phyloP scores from a whole-genome alignment of 2,797 vertebrate genomes.

The Miichthys miiuy region DNA sequence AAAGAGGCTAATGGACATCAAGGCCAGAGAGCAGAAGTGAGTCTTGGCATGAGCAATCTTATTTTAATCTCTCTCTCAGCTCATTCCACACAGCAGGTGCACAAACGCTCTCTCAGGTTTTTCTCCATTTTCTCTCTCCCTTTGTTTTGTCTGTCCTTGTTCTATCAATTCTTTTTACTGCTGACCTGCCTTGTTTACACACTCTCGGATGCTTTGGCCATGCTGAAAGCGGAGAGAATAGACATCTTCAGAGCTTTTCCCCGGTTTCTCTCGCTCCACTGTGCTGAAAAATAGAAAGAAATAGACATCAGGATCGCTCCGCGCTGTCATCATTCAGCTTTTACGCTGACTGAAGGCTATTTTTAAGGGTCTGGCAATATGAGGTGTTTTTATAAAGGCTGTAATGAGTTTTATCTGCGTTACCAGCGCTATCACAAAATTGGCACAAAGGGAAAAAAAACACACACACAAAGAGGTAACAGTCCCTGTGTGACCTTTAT shows the following conservation, averaged over 20 bases:
- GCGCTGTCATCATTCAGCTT: slow-evolving; percentile 30
- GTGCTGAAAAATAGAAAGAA: slow-evolving; percentile 50
- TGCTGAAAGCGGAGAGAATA: slow-evolving; percentile 7
- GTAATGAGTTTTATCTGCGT: slow-evolving; percentile 33
- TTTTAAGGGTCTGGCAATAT: slow-evolving; percentile 42
- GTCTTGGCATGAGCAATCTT: slow-evolving; percentile 31
- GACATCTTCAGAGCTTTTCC: slow-evolving; percentile 19
- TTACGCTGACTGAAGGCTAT: slow-evolving; percentile 24
- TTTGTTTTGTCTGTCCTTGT: slow-evolving; percentile 29
- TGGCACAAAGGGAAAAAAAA: slow-evolving; percentile 10
- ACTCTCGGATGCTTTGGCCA: slow-evolving; percentile 16
- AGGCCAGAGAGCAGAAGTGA: slow-evolving; percentile 21
- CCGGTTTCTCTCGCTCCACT: slow-evolving; percentile 23
- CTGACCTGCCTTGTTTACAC: slow-evolving; percentile 43
- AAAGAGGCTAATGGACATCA: slow-evolving; percentile 7
- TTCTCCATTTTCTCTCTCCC: background rate
- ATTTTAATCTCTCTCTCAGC: slow-evolving; percentile 35
- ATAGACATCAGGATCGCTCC: slow-evolving; percentile 29
- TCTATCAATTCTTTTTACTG: slow-evolving; percentile 41
- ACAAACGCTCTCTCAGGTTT: background rate
- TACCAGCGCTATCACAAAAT: slow-evolving; percentile 32
- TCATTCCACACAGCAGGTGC: slow-evolving; percentile 53
- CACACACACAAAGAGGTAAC: slow-evolving; percentile 3
- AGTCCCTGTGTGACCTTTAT: slow-evolving; percentile 66
- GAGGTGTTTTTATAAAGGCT: slow-evolving; percentile 27